A percentile compares a stretch with the other conserved stretches of the same genome.
phyloP scores from a whole-genome alignment of 2,888 invertebrate genomes.

The Pristionchus exspectatus region DNA sequence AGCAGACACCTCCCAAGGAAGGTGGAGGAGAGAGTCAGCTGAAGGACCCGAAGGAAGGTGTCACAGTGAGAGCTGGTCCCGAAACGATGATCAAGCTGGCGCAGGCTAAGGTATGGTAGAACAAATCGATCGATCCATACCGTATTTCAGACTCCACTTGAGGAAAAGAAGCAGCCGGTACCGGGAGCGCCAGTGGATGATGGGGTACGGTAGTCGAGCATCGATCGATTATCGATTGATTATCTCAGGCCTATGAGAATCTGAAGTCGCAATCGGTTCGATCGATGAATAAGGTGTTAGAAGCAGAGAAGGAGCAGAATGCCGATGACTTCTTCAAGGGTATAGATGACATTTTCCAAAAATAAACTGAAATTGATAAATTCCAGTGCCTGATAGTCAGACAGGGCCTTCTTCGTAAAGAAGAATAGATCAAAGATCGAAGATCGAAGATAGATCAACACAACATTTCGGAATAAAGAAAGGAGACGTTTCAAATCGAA shows the following conservation, averaged over 20 bases:
- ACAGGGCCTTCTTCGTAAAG: neutral
- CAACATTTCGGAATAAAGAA: constrained; percentile 45
- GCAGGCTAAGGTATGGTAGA: neutral
- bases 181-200: neutral
- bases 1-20: neutral
- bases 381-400: neutral
- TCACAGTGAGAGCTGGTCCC: constrained; percentile 25
- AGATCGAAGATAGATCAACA: constrained; percentile 24
- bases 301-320: neutral
- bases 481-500: constrained; percentile 28
- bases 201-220: constrained; percentile 4
- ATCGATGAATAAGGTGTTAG: constrained; percentile 22
- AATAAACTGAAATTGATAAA: neutral
- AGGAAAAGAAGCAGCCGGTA: neutral
- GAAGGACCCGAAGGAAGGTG: constrained; percentile 17
- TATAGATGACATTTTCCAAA: neutral
- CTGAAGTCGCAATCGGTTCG: constrained; percentile 20
- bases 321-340: constrained; percentile 35
- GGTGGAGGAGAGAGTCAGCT: neutral
- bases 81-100: neutral
- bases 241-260: constrained; percentile 22
- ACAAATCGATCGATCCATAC: neutral
- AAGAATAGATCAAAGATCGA: constrained; percentile 17
- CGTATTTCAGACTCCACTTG: neutral
- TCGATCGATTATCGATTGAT: neutral